Conservation (phyloP, 2,113 vertebrate genomes). For the Erinaceus europaeus region DNA sequence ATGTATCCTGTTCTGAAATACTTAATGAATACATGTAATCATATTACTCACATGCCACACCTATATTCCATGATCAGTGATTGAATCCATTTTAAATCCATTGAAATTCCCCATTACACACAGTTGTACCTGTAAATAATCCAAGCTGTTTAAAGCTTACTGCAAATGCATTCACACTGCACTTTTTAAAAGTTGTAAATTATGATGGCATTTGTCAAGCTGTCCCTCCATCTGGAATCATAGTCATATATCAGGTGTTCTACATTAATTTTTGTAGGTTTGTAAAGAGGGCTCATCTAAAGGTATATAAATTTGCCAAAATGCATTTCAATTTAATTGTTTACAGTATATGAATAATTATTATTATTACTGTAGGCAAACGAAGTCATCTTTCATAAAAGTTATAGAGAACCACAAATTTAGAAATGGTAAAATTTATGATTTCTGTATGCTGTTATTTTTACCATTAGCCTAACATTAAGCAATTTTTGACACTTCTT, state of each 20-base stretch:
- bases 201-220: conserved; percentile 71
- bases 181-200: conserved; percentile 66
- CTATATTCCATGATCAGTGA: conserved; percentile 36
- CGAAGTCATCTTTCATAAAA: conserved; percentile 46
- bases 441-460: conserved; percentile 5
- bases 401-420: conserved; percentile 17
- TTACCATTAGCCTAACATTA: neutral
- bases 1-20: conserved; percentile 9
- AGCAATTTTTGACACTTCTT: neutral
- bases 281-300: conserved; percentile 37
- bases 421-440: conserved; percentile 45
- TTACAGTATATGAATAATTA: conserved; percentile 11
- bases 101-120: conserved; percentile 44
- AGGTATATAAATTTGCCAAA: neutral
- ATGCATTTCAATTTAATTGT: conserved; percentile 24
- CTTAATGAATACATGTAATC: conserved; percentile 46
- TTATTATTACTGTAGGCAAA: conserved; percentile 27
- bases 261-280: conserved; percentile 58
- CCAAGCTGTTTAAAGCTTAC: conserved; percentile 54
- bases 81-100: conserved; percentile 55
- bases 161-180: conserved; percentile 50
- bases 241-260: conserved; percentile 68
- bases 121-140: conserved; percentile 69
- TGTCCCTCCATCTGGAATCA: conserved; percentile 71
- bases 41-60: conserved; percentile 24